phyloP scores from a whole-genome alignment of 1,140 invertebrate species.

The Carposina sasakii region DNA sequence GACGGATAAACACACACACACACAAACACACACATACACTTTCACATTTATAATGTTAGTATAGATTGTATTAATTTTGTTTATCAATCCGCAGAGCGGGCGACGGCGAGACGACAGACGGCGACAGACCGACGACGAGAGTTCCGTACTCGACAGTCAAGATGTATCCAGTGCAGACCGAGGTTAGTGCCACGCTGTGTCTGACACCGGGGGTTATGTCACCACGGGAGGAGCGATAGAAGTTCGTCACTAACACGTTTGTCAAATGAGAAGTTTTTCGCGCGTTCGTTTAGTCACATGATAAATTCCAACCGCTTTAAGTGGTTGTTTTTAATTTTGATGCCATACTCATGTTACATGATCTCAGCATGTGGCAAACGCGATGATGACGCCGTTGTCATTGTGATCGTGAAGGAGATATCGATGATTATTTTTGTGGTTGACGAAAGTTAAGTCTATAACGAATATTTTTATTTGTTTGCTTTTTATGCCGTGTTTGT shows the following conservation, averaged over 20 bases:
- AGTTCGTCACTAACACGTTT: not conserved
- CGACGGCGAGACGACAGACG: slow-evolving; percentile 77
- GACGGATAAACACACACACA: not conserved
- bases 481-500: no score
- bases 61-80: not conserved
- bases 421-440: no score
- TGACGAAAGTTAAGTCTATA: no score
- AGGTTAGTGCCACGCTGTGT: slow-evolving; percentile 66
- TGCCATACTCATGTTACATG: no score
- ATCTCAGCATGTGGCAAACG: no score
- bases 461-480: no score
- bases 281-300: no score
- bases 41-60: not conserved
- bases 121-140: slow-evolving; percentile 84
- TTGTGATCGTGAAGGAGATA: no score
- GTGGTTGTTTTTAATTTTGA: no score
- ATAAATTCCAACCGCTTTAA: no score
- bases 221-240: not conserved
- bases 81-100: slow-evolving; percentile 47
- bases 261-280: no score
- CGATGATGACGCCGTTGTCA: no score
- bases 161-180: slow-evolving; percentile 84
- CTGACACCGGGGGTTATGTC: slow-evolving; percentile 1
- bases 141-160: slow-evolving; percentile 84
- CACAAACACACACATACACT: not conserved